Conservation (phyloP, 2,888 invertebrate species). For the Argyresthia goedartella region DNA sequence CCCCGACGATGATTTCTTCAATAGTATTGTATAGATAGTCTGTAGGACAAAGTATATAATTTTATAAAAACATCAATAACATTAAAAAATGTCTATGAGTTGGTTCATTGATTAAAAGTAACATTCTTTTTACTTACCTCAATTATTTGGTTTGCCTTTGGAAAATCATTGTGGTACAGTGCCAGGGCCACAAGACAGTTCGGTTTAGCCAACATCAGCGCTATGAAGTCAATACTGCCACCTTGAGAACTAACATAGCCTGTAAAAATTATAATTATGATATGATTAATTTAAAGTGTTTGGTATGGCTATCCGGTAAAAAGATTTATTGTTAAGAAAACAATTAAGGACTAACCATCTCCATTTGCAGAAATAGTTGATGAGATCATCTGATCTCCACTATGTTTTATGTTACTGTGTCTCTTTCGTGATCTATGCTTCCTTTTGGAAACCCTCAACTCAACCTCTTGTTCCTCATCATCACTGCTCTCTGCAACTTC, state of each 20-base stretch:
- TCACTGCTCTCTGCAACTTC: constrained; percentile 60
- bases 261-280: constrained; percentile 13
- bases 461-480: constrained; percentile 49
- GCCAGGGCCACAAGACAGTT: constrained; percentile 83
- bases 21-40: too few relatives aligned
- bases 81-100: too few relatives aligned
- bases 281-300: background rate
- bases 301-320: background rate
- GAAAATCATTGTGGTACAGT: constrained; percentile 78
- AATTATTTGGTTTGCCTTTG: constrained; percentile 82
- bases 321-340: background rate
- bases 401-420: constrained; percentile 34
- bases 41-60: too few relatives aligned
- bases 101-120: too few relatives aligned
- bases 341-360: constrained; percentile 33
- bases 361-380: constrained; percentile 46
- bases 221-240: constrained; percentile 63
- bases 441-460: constrained; percentile 37
- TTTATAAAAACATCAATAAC: too few relatives aligned
- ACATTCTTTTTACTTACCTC: constrained; percentile 70
- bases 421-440: constrained; percentile 48
- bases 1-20: too few relatives aligned
- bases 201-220: constrained; percentile 81
- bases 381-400: constrained; percentile 43
- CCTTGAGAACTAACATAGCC: constrained; percentile 34